phyloP scores from a whole-genome alignment of 2,797 vertebrate genomes.

The Zalophus californianus region DNA sequence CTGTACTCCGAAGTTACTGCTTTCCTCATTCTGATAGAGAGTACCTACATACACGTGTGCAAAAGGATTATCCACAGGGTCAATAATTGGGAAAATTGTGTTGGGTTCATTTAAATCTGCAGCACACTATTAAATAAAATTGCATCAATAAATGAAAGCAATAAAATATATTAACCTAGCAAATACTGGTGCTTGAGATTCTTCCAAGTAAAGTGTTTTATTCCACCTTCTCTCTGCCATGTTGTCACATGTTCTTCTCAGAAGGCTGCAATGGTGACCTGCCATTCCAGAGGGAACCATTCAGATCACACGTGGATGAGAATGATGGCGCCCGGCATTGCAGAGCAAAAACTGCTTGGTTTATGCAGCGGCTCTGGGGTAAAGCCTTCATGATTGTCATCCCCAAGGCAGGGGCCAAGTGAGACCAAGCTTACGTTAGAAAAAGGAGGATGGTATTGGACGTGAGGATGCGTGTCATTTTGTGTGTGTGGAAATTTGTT shows the following conservation, averaged over 20 bases:
- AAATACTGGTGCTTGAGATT: not conserved
- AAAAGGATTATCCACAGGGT: not conserved
- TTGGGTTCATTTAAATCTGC: not conserved
- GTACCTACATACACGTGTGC: not conserved
- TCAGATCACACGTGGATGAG: not conserved
- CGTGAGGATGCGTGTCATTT: not conserved
- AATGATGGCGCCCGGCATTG: accelerated
- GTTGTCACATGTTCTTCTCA: not conserved
- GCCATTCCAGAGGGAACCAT: not conserved
- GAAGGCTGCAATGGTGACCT: not conserved
- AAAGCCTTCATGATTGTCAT: not conserved
- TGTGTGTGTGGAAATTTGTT: not conserved
- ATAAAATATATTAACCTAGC: not conserved
- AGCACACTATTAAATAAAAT: not conserved
- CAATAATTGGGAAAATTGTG: not conserved
- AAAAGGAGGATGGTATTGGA: not conserved
- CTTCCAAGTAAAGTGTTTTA: not conserved
- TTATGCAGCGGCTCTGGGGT: not conserved
- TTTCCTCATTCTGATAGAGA: not conserved
- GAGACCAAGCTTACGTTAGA: not conserved
- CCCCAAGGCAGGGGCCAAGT: not conserved
- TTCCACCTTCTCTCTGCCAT: not conserved
- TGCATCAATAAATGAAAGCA: not conserved
- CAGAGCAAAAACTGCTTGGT: accelerated
- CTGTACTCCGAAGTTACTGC: not conserved